Evolutionary conservation across 2,888 invertebrate species (phyloP).

Genomic region (Rhagonycha fulva): DNA sequence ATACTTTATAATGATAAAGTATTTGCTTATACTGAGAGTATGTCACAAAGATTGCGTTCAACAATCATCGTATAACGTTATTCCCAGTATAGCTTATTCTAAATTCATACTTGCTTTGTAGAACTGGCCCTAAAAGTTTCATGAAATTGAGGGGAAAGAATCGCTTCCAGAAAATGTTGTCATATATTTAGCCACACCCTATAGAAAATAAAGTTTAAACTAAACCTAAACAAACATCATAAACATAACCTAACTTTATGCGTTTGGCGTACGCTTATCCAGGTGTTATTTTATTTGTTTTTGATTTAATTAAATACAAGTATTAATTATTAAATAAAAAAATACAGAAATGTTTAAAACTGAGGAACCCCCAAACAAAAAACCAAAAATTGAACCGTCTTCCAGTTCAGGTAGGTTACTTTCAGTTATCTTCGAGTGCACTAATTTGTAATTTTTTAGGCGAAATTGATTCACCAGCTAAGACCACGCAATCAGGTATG

Average conservation of each 20-base stretch:
- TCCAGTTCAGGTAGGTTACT: not conserved
- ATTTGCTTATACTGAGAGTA: too few species aligned
- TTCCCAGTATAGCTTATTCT: too few species aligned
- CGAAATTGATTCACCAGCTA: not conserved
- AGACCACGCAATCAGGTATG: not conserved
- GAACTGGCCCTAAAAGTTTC: too few species aligned
- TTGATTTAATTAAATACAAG: not conserved
- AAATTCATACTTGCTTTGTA: too few species aligned
- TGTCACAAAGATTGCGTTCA: too few species aligned
- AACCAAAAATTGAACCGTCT: not conserved
- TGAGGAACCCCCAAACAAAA: not conserved
- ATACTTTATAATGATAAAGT: too few species aligned
- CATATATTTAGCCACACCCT: too few species aligned
- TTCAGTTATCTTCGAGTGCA: not conserved
- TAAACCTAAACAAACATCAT: too few species aligned
- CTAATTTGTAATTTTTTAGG: not conserved
- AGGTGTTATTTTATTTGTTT: not conserved
- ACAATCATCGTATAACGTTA: too few species aligned
- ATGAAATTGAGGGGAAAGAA: too few species aligned
- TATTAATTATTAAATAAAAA: not conserved
- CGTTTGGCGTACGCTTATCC: not conserved
- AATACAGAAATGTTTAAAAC: not conserved
- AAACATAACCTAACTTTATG: not conserved
- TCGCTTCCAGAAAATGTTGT: too few species aligned
- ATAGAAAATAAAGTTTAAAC: too few species aligned